Percentiles rank a stretch among this genome's conserved stretches.
phyloP scores from a whole-genome alignment of 2,888 invertebrate genomes.

The Ophion ellenae region DNA sequence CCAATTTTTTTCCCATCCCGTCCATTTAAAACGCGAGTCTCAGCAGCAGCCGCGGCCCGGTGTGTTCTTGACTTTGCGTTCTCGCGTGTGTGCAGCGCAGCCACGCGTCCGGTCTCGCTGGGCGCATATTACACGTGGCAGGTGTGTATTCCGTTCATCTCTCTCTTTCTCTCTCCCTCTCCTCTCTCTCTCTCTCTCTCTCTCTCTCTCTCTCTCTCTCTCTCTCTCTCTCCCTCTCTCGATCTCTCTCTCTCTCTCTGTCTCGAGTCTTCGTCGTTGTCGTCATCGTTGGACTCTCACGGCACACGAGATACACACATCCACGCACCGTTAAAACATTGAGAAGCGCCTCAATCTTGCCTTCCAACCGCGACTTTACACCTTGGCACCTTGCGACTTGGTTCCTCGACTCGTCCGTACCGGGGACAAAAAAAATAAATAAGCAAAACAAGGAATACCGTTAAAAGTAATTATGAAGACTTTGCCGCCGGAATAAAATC shows the following conservation, averaged over 20 bases:
- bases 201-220: neutral
- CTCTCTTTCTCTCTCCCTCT: slow-evolving; percentile 23
- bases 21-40: slow-evolving; percentile 72
- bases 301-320: slow-evolving; percentile 15
- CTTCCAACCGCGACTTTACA: slow-evolving; percentile 58
- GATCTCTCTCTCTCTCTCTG: slow-evolving; percentile 24
- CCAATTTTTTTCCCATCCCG: slow-evolving; percentile 67
- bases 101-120: slow-evolving; percentile 66
- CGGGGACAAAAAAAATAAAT: neutral
- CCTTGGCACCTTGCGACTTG: slow-evolving; percentile 66
- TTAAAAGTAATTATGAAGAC: neutral
- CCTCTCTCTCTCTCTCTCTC: slow-evolving; percentile 22
- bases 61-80: slow-evolving; percentile 52
- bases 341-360: slow-evolving; percentile 56
- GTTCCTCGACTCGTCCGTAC: slow-evolving; percentile 17
- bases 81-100: slow-evolving; percentile 65
- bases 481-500: neutral
- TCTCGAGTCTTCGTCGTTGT: slow-evolving; percentile 5
- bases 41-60: slow-evolving; percentile 61
- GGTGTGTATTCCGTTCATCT: slow-evolving; percentile 49
- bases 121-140: slow-evolving; percentile 63
- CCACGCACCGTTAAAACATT: slow-evolving; percentile 38
- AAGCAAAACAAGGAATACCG: neutral
- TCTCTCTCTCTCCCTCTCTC: slow-evolving; percentile 5
- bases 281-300: slow-evolving; percentile 50